A percentile compares a stretch with the other conserved stretches of the same genome.
Conservation (phyloP, 30 jellyfish, hydroid and myxozoan species). For the Pseudorhiza aurosa region DNA sequence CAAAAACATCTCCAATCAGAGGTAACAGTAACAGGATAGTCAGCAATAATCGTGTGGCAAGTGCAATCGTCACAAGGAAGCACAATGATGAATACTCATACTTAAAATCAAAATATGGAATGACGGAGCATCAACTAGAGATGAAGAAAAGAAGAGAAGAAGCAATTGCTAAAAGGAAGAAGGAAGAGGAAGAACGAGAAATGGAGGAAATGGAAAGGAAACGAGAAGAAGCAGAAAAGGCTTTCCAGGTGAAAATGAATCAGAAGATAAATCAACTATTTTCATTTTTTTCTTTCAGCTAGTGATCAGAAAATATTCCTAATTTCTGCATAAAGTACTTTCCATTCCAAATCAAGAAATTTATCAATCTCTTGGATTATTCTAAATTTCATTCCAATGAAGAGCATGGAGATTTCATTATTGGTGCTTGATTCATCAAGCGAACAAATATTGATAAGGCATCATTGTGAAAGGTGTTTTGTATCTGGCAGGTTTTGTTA, state of each 20-base stretch:
- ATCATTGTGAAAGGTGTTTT: too few species aligned
- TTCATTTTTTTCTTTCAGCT: too few species aligned
- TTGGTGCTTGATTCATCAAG: too few species aligned
- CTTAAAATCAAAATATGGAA: constrained; percentile 83
- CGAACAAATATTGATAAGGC: too few species aligned
- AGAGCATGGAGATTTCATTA: too few species aligned
- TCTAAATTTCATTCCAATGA: too few species aligned
- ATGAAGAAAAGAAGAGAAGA: constrained; percentile 87
- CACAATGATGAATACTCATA: constrained; percentile 79
- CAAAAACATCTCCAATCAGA: constrained; percentile 68
- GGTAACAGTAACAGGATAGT: neutral
- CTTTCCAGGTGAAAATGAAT: constrained; percentile 95
- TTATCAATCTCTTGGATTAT: too few species aligned
- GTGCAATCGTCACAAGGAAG: constrained; percentile 40
- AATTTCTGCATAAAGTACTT: too few species aligned
- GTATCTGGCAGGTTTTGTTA: too few species aligned
- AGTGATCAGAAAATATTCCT: too few species aligned
- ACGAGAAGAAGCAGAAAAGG: constrained; percentile 86
- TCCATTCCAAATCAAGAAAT: too few species aligned
- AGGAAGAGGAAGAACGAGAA: constrained; percentile 83
- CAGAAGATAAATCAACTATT: too few species aligned
- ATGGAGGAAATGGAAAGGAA: constrained; percentile 71
- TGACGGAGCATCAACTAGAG: constrained; percentile 92
- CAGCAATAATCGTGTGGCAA: constrained; percentile 8
- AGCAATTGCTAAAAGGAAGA: constrained; percentile 72